Evolutionary conservation across 2,888 invertebrate genomes (phyloP), one percentile per base, ranked within the genome.

Genomic region (Ferrisia virgata): DNA sequence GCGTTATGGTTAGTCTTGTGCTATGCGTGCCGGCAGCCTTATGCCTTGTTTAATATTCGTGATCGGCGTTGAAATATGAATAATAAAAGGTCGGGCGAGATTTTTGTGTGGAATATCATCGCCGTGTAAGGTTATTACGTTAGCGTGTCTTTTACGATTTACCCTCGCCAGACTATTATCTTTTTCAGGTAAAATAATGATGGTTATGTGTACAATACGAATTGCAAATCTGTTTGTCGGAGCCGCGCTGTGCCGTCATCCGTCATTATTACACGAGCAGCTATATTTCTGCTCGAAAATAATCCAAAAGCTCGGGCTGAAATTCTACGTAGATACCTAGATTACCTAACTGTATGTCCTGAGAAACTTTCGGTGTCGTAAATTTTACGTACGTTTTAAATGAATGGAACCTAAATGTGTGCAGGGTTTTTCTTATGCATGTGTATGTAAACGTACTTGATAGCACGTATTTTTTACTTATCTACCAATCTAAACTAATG

Each of bases 1-100:
- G n/a, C 39, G 39, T 39, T 11, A 5, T 5, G 39, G 39, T 39
- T 39, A 5, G 39, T 8, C 39, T 39, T 39, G 39, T 39, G 11
- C 39, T 5, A 39, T 39, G 39, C 39, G 39, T 5, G 6, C 43
- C 58, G 25, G 15, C 64, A 64, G 28, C 15, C 64, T 64, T 58
- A 11, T 25, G 6, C 58, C 25, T 25, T 28, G 64, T 28, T 64
- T 64, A 64, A 64, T 64, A 64, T 64, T 64, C 64, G 64, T 64
- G 64, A 64, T 64, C 28, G 64, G 64, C 64, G 64, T 28, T 64
- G 64, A 64, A 64, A 64, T 64, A 64, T 64, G 64, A 64, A 28
- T 64, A 28, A 64, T 64, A 64, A 64, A n/a, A 64, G 64, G 64
- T 28, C 28, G 64, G 64, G 28, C 64, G 64, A 28, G 18, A 64